Percentiles rank a stretch among this genome's conserved stretches.
phyloP scores from a whole-genome alignment of 2,113 vertebrate species.

The Strix uralensis region DNA sequence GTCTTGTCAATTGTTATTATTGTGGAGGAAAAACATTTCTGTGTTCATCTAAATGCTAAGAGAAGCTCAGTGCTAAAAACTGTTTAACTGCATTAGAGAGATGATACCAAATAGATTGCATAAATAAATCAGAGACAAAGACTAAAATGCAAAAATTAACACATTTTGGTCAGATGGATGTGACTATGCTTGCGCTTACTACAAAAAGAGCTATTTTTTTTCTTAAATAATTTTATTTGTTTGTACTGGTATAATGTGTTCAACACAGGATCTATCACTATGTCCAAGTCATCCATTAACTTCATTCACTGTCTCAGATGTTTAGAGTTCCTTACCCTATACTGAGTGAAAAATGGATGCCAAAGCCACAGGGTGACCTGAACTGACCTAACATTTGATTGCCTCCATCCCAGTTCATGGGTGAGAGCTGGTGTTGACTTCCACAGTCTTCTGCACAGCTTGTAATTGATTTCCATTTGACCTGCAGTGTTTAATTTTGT shows the following conservation, averaged over 20 bases:
- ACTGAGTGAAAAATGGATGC: conserved; percentile 53
- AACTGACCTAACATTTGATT: conserved; percentile 43
- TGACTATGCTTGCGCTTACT: not conserved
- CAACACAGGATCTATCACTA: not conserved
- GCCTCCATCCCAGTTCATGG: conserved; percentile 5
- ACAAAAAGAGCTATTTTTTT: not conserved
- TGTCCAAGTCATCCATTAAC: conserved; percentile 46
- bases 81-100: not conserved
- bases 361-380: conserved; percentile 56
- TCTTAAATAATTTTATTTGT: conserved; percentile 3
- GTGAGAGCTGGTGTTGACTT: conserved; percentile 45
- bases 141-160: not conserved
- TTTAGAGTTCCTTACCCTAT: conserved; percentile 65
- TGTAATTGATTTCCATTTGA: conserved; percentile 66
- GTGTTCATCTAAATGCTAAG: not conserved
- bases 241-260: not conserved
- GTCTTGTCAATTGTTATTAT: not conserved
- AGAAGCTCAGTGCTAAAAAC: not conserved
- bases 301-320: conserved; percentile 47
- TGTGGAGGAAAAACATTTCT: not conserved
- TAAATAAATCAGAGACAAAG: not conserved
- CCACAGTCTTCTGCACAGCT: not conserved
- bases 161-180: not conserved
- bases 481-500: conserved; percentile 39
- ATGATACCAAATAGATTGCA: not conserved